Conservation (phyloP, 1,140 invertebrate species). For the Amyelois transitella region DNA sequence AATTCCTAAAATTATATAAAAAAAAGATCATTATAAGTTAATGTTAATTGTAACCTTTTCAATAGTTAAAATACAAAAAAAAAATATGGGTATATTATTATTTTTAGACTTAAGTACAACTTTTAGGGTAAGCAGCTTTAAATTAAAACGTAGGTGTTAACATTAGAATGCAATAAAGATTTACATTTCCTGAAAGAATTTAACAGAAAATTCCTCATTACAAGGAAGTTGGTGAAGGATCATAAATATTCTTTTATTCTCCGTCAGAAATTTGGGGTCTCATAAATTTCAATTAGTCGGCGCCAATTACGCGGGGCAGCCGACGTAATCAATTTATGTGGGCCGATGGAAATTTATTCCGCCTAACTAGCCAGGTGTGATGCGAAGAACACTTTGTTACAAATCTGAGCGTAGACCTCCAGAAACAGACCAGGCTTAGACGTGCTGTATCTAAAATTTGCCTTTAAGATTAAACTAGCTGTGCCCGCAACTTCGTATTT, state of each 20-base stretch:
- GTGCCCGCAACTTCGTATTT: too few relatives aligned
- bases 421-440: neutral
- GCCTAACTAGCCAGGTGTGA: neutral
- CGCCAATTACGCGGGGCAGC: neutral
- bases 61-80: too few relatives aligned
- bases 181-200: neutral
- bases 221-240: neutral
- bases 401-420: neutral
- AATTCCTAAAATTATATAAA: too few relatives aligned
- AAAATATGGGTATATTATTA: too few relatives aligned
- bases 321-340: neutral
- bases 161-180: too few relatives aligned
- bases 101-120: too few relatives aligned
- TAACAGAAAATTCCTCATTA: neutral
- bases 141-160: too few relatives aligned
- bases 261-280: neutral
- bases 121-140: too few relatives aligned
- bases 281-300: neutral
- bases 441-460: too few relatives aligned
- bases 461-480: too few relatives aligned
- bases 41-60: too few relatives aligned
- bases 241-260: neutral
- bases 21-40: too few relatives aligned
- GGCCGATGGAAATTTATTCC: neutral
- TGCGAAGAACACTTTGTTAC: neutral